Evolutionary conservation across 2,113 vertebrate species (phyloP).

Genomic region (Tyto alba): DNA sequence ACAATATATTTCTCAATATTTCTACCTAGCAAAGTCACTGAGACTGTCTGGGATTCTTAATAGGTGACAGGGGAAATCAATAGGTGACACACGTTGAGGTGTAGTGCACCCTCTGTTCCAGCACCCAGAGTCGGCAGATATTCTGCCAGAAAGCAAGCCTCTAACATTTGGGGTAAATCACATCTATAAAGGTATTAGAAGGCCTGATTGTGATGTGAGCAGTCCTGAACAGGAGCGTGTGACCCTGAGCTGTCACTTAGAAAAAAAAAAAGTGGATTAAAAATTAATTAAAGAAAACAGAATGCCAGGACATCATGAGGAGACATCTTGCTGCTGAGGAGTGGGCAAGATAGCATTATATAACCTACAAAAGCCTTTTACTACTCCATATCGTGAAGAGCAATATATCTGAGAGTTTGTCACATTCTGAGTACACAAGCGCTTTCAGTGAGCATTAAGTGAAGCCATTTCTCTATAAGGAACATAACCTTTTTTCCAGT

Average conservation of each 20-base stretch:
- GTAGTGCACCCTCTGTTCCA: not conserved
- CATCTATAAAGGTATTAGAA: not conserved
- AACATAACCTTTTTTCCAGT: not conserved
- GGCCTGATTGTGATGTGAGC: not conserved
- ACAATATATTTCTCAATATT: not conserved
- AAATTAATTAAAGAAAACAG: not conserved
- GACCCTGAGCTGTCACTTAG: not conserved
- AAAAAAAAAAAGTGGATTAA: not conserved
- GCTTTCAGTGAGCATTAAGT: not conserved
- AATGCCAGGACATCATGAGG: not conserved
- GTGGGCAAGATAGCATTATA: not conserved
- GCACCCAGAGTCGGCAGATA: not conserved
- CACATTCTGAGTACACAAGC: not conserved
- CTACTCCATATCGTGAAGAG: not conserved
- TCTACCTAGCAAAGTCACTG: not conserved
- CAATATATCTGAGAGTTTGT: not conserved
- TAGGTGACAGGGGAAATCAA: not conserved
- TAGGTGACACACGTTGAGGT: not conserved
- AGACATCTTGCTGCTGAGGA: not conserved
- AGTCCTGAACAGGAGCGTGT: not conserved
- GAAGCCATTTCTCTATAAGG: not conserved
- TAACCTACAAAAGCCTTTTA: not conserved
- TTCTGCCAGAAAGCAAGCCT: not conserved
- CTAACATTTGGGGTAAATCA: not conserved
- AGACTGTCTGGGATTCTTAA: not conserved